Conservation (phyloP, 2,113 vertebrate genomes). For the Gasterosteus aculeatus region DNA sequence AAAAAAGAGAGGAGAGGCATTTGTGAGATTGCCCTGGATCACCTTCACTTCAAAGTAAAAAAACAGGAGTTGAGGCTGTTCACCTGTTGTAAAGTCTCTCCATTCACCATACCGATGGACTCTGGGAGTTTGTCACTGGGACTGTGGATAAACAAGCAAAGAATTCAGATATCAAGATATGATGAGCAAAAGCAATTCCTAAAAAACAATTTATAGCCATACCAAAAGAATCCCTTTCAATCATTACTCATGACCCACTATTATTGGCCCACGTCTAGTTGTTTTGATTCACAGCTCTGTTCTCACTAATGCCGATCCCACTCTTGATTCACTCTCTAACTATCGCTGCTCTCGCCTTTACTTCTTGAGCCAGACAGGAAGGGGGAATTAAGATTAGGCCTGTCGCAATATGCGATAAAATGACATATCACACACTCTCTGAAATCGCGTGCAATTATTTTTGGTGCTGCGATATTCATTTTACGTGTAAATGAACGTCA, state of each 20-base stretch:
- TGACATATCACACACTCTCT: no score
- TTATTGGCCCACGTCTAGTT: neutral
- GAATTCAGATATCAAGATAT: neutral
- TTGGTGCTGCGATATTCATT: no score
- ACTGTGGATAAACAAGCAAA: constrained; percentile 79
- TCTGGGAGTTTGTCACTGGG: constrained; percentile 96
- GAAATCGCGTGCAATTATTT: no score
- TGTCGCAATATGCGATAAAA: no score
- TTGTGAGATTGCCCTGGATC: neutral
- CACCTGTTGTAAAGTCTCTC: constrained; percentile 96
- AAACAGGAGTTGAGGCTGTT: constrained; percentile 21
- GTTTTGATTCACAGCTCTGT: neutral
- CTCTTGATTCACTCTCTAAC: neutral
- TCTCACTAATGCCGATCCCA: neutral
- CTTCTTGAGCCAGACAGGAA: neutral
- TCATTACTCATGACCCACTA: neutral
- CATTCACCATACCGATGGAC: constrained; percentile 93
- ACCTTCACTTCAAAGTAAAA: neutral
- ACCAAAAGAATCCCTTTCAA: neutral
- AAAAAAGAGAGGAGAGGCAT: neutral
- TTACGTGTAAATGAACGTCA: no score
- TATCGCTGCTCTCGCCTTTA: neutral
- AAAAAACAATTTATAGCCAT: neutral
- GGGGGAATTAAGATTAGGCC: no score
- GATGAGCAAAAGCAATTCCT: neutral